phyloP scores from a whole-genome alignment of 2,113 vertebrate genomes.

The Paratilapia polleni region DNA sequence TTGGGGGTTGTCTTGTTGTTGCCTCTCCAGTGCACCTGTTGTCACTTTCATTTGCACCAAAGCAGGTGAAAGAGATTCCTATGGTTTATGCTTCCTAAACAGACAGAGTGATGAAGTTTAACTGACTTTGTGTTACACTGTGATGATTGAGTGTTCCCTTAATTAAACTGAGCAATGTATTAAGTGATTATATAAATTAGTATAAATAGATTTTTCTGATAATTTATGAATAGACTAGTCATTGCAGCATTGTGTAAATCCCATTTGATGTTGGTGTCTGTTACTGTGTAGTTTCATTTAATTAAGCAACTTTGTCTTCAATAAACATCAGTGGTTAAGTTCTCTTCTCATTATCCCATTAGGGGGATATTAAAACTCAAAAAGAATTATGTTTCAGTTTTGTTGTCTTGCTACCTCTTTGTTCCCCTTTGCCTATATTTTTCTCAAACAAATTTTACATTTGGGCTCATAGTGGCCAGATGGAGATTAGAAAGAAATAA shows the following conservation, averaged over 20 bases:
- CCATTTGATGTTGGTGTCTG: background rate
- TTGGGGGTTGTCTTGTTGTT: background rate
- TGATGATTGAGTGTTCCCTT: background rate
- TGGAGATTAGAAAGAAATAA: background rate
- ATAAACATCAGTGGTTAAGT: background rate
- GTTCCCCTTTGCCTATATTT: background rate
- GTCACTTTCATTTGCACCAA: background rate
- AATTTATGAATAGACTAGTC: background rate
- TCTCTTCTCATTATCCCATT: background rate
- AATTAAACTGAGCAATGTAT: background rate
- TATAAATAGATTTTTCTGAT: background rate
- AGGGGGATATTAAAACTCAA: background rate
- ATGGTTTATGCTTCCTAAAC: background rate
- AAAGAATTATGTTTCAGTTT: background rate
- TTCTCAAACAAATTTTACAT: background rate
- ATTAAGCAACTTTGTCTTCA: accelerated
- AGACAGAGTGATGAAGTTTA: background rate
- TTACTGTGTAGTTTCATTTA: background rate
- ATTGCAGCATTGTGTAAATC: background rate
- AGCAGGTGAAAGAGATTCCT: background rate
- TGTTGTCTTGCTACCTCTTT: background rate
- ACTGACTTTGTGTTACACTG: background rate
- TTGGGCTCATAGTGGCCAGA: background rate
- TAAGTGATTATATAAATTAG: background rate
- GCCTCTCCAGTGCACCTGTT: background rate